Percentiles rank a stretch among this genome's conserved stretches.
Conservation (phyloP, 1,140 invertebrate genomes). For the Brachionus rubens region DNA sequence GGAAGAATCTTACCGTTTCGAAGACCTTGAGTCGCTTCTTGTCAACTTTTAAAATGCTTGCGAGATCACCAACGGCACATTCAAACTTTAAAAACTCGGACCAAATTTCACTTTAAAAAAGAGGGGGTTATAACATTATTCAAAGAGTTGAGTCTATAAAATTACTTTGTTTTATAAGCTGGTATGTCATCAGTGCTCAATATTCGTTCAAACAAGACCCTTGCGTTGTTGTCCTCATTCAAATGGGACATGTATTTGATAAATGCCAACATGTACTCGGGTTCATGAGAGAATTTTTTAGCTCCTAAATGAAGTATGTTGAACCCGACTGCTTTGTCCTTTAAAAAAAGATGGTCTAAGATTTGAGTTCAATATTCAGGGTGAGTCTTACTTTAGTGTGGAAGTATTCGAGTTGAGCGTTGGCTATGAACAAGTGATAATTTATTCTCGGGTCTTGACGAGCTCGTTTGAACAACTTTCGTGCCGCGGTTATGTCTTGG, state of each 20-base stretch:
- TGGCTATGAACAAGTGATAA: slow-evolving; percentile 91
- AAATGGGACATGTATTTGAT: slow-evolving; percentile 95
- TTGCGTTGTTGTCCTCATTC: slow-evolving; percentile 98
- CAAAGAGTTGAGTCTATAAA: background rate
- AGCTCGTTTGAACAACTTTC: slow-evolving; percentile 88
- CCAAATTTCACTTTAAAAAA: slow-evolving; percentile 80
- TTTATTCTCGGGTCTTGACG: slow-evolving; percentile 80
- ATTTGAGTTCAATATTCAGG: background rate
- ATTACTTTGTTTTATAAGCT: slow-evolving; percentile 27
- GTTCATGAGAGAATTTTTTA: slow-evolving; percentile 89
- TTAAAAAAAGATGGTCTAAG: background rate
- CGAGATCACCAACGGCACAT: slow-evolving; percentile 92
- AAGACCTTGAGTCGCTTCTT: slow-evolving; percentile 70
- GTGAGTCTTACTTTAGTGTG: slow-evolving; percentile 75
- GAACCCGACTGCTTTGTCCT: slow-evolving; percentile 94
- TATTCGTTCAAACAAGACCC: slow-evolving; percentile 93
- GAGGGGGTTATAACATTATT: background rate
- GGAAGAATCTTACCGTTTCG: background rate
- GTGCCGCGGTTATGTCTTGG: slow-evolving; percentile 92
- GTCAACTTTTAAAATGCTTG: slow-evolving; percentile 95
- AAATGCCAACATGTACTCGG: slow-evolving; percentile 90
- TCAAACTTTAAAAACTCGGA: slow-evolving; percentile 97
- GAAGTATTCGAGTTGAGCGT: slow-evolving; percentile 98
- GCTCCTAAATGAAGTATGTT: slow-evolving; percentile 95
- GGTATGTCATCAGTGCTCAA: slow-evolving; percentile 59